Evolutionary conservation across 2,113 vertebrate species (phyloP).

Genomic region (Atlantisia rogersi): DNA sequence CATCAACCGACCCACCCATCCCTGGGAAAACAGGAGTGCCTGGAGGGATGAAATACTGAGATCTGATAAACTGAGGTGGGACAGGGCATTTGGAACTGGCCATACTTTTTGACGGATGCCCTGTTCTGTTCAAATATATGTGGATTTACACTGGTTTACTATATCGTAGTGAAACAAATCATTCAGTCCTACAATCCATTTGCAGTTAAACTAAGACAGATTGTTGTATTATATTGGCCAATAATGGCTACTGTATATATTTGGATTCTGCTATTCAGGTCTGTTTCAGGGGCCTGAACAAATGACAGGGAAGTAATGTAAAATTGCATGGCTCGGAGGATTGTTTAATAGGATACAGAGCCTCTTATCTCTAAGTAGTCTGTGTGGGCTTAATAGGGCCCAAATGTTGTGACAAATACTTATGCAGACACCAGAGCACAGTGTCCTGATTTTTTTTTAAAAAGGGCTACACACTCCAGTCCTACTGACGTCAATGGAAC

Average conservation of each 20-base stretch:
- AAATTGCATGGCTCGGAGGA: neutral
- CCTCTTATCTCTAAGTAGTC: conserved; percentile 8
- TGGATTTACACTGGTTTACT: neutral
- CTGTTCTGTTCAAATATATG: neutral
- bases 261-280: neutral
- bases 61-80: neutral
- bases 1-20: neutral
- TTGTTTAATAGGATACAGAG: neutral
- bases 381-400: conserved; percentile 18
- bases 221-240: neutral
- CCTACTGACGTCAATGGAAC: neutral
- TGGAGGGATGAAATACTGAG: neutral
- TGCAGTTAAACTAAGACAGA: neutral
- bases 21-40: neutral
- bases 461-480: neutral
- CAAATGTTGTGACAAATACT: conserved; percentile 29
- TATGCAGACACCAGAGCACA: neutral
- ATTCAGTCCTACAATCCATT: neutral
- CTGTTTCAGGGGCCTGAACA: neutral
- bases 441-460: neutral
- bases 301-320: neutral
- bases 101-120: neutral
- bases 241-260: neutral
- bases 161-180: neutral
- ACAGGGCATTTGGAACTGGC: neutral